Evolutionary conservation across 2,113 vertebrate species (phyloP).

Genomic region (Pituophis catenifer): DNA sequence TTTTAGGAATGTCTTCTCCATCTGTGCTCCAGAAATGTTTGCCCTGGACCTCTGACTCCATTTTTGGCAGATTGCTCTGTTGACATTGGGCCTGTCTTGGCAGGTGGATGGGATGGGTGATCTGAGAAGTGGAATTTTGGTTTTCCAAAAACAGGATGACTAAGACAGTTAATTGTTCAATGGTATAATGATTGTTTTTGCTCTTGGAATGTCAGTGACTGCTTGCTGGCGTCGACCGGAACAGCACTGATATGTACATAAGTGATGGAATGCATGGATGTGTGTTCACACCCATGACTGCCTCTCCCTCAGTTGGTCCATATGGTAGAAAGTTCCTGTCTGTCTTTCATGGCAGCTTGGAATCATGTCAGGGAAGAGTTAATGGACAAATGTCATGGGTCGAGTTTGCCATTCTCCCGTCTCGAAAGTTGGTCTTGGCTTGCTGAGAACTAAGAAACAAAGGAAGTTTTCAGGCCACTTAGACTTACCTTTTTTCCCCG

Average conservation of each 20-base stretch:
- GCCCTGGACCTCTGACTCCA: background rate
- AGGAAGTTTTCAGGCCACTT: background rate
- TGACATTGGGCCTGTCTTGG: slow-evolving; percentile 42
- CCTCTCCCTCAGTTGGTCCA: background rate
- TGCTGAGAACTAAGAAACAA: background rate
- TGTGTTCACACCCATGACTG: background rate
- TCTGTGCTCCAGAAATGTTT: background rate
- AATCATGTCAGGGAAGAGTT: background rate
- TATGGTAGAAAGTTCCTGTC: background rate
- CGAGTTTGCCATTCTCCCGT: background rate
- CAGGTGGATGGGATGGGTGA: slow-evolving; percentile 35
- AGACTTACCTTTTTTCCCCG: no score
- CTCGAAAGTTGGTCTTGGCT: background rate
- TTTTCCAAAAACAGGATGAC: slow-evolving; percentile 42
- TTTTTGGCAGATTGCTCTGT: slow-evolving; percentile 22
- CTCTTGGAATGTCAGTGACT: background rate
- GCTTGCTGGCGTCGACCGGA: slow-evolving; percentile 12
- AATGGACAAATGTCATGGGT: background rate
- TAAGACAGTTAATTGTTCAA: slow-evolving; percentile 58
- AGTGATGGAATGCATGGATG: background rate
- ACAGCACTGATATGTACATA: background rate
- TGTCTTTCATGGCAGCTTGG: background rate
- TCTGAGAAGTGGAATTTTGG: slow-evolving; percentile 30
- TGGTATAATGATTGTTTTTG: slow-evolving; percentile 60
- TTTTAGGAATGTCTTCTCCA: background rate